phyloP scores from a whole-genome alignment of 2,797 vertebrate genomes.

The Pachyuromys duprasi region DNA sequence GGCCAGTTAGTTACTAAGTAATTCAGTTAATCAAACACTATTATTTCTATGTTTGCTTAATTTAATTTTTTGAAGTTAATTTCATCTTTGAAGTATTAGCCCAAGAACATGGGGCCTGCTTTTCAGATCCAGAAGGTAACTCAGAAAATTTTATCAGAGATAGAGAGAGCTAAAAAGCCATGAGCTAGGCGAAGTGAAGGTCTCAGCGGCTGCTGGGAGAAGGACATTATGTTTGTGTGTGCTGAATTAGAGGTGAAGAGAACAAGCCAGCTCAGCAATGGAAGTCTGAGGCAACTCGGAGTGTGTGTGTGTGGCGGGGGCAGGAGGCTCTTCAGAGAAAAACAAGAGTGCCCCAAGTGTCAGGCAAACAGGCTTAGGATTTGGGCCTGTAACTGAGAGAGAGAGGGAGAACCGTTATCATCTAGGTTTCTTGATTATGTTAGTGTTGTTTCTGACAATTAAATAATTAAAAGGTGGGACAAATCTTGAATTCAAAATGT shows the following conservation, averaged over 20 bases:
- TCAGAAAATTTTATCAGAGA: background rate
- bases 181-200: background rate
- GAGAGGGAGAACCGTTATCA: background rate
- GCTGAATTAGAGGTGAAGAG: background rate
- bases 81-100: slow-evolving; percentile 45
- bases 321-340: background rate
- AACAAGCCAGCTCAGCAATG: background rate
- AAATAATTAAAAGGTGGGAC: background rate
- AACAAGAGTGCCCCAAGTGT: background rate
- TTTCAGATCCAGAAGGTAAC: background rate
- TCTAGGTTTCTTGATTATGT: background rate
- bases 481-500: background rate
- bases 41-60: background rate
- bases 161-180: too few relatives aligned
- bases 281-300: background rate
- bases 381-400: background rate
- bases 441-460: background rate
- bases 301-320: background rate
- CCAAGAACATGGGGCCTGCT: background rate
- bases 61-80: background rate
- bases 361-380: background rate
- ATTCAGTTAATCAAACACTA: background rate
- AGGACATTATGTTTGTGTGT: background rate
- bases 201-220: background rate
- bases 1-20: background rate